Conservation (phyloP, 1,140 invertebrate genomes). For the Dendrolimus kikuchii region DNA sequence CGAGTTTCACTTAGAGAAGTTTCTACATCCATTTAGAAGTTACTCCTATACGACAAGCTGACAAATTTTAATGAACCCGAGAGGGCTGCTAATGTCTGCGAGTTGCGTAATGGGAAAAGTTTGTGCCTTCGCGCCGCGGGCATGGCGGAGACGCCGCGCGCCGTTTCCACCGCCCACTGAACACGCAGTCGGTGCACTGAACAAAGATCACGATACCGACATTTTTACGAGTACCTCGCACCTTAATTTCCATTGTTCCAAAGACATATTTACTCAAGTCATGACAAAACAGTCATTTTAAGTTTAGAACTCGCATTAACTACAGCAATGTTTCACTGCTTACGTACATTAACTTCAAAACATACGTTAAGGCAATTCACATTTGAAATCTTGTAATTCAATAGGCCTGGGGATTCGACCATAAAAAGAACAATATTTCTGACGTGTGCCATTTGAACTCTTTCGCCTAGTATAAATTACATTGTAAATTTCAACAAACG, state of each 20-base stretch:
- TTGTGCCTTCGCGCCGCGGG: slow-evolving; percentile 30
- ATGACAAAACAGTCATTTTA: slow-evolving; percentile 19
- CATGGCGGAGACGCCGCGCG: slow-evolving; percentile 15
- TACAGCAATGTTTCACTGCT: slow-evolving; percentile 13
- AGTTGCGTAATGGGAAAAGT: slow-evolving; percentile 66
- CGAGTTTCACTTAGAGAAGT: slow-evolving; percentile 67
- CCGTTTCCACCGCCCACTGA: slow-evolving; percentile 15
- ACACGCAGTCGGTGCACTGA: slow-evolving; percentile 14
- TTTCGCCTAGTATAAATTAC: slow-evolving; percentile 55
- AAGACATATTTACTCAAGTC: slow-evolving; percentile 29
- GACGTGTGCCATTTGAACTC: slow-evolving; percentile 59
- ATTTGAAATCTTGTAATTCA: slow-evolving; percentile 14
- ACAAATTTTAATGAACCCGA: slow-evolving; percentile 71
- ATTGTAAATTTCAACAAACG: slow-evolving; percentile 63
- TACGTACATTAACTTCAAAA: neutral
- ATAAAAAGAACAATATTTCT: slow-evolving; percentile 60
- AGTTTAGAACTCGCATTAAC: slow-evolving; percentile 19
- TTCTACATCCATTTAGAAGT: slow-evolving; percentile 68
- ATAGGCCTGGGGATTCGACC: slow-evolving; percentile 38
- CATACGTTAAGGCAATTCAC: too few relatives aligned
- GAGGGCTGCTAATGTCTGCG: slow-evolving; percentile 65
- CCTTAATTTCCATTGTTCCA: slow-evolving; percentile 25
- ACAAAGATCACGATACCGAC: slow-evolving; percentile 3
- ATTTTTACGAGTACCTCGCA: too few relatives aligned
- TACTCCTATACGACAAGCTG: slow-evolving; percentile 61